These are phyloP conservation scores for Drosophila paulistorum DNA, from an alignment of 1,140 invertebrate species.

Conservation along the genomic window DNA sequence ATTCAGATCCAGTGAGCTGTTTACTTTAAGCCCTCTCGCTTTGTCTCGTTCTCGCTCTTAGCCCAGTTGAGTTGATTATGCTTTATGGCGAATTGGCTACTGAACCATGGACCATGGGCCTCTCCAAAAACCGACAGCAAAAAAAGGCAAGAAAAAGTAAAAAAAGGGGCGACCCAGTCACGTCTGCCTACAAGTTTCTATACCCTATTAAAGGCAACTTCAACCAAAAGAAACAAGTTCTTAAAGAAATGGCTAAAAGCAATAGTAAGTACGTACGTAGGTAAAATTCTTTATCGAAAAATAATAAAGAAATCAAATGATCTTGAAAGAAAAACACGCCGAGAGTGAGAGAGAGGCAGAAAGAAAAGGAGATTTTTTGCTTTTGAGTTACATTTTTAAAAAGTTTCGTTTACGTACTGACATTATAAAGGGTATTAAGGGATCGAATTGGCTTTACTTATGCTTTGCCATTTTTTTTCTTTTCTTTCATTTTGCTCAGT, in stretches of 20 bases:
- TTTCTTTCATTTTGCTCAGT: conserved; percentile 40
- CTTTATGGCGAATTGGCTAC: conserved; percentile 32
- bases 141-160: background rate
- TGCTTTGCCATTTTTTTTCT: conserved; percentile 24
- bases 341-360: no score
- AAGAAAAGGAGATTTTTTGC: no score
- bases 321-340: no score
- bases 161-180: conserved; percentile 27
- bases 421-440: background rate
- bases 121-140: background rate
- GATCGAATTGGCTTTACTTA: background rate
- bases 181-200: conserved; percentile 27
- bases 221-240: background rate
- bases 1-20: conserved; percentile 10
- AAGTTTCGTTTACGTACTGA: no score
- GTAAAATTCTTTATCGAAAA: no score
- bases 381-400: no score
- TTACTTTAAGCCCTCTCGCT: conserved; percentile 13
- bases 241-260: background rate
- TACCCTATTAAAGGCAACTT: background rate
- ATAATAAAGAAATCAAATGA: no score
- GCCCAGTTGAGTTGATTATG: conserved; percentile 16
- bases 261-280: background rate
- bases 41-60: conserved; percentile 2
- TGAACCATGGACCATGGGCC: conserved; percentile 26